Percentiles rank a stretch among this genome's conserved stretches.
Conservation (phyloP, 2,888 invertebrate genomes). For the Philhelius pedissequus region DNA sequence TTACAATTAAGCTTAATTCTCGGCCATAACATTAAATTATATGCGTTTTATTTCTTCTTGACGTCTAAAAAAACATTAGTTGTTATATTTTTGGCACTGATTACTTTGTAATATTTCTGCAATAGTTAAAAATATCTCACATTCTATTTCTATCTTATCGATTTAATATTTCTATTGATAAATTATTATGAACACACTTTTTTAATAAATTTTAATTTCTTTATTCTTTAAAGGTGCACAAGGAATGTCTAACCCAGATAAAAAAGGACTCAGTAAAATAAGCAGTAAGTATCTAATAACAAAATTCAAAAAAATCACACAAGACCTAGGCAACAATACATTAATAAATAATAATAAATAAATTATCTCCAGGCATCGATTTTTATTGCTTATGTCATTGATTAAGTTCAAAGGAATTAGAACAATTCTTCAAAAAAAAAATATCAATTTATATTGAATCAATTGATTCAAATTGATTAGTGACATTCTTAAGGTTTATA, state of each 20-base stretch:
- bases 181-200: too few species aligned
- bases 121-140: too few species aligned
- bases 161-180: too few species aligned
- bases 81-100: too few species aligned
- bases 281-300: slow-evolving; percentile 75
- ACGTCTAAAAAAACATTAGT: too few species aligned
- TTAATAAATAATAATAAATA: too few species aligned
- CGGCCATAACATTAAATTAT: too few species aligned
- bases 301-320: background rate
- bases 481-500: slow-evolving; percentile 26
- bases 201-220: slow-evolving; percentile 13
- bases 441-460: slow-evolving; percentile 34
- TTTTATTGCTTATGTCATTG: background rate
- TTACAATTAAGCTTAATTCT: too few species aligned
- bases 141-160: too few species aligned
- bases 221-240: slow-evolving; percentile 64
- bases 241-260: slow-evolving; percentile 77
- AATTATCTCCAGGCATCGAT: too few species aligned
- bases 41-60: too few species aligned
- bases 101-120: too few species aligned
- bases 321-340: background rate
- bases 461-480: slow-evolving; percentile 47
- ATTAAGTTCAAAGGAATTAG: background rate
- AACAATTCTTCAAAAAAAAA: background rate
- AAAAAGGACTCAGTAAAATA: slow-evolving; percentile 73